These are phyloP conservation scores for Rotaria socialis DNA, from an alignment of 2,888 invertebrate species.

Conservation along the genomic window DNA sequence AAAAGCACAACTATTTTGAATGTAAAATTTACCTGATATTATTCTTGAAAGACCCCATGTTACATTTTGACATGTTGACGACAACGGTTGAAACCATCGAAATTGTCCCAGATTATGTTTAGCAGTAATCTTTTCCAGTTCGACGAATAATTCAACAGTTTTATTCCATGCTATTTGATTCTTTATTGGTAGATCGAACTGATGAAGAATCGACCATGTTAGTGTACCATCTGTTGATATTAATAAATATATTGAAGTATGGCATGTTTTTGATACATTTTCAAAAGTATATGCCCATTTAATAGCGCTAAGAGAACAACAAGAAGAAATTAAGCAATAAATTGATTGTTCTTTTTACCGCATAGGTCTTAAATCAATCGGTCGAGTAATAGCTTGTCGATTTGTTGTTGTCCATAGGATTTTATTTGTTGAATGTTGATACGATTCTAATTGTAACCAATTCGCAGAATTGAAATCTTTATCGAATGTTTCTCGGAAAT, in stretches of 20 bases:
- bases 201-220: neutral
- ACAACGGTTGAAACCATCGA: neutral
- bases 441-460: neutral
- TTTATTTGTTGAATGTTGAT: neutral
- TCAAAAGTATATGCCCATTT: slow-evolving; percentile 3
- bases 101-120: slow-evolving; percentile 16
- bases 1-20: neutral
- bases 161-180: neutral
- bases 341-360: neutral
- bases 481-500: slow-evolving; percentile 27
- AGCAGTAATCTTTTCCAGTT: neutral
- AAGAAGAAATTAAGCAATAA: neutral
- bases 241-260: neutral
- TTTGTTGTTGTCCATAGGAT: neutral
- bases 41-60: slow-evolving; percentile 5
- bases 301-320: neutral
- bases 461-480: neutral
- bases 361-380: neutral
- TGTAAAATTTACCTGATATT: neutral
- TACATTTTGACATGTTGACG: neutral
- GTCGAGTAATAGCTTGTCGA: slow-evolving; percentile 15
- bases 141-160: neutral
- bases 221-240: slow-evolving; percentile 9
- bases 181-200: neutral
- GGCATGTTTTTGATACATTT: neutral